phyloP scores from a whole-genome alignment of 2,797 vertebrate species.

The Borostomias antarcticus region DNA sequence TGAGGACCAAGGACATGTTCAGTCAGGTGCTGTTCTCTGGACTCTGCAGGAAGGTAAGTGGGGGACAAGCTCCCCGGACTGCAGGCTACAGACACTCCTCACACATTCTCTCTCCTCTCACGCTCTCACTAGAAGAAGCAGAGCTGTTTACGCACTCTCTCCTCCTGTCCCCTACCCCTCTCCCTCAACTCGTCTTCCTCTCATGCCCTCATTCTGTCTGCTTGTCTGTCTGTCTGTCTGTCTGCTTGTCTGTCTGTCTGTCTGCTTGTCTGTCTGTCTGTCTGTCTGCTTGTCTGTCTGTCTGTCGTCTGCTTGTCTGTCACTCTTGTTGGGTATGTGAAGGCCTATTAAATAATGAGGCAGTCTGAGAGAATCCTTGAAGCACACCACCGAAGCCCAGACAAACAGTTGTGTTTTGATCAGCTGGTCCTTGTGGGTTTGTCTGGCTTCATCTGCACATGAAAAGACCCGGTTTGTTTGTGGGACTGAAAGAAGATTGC shows the following conservation, averaged over 20 bases:
- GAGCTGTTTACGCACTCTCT: not conserved
- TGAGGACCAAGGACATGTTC: conserved; percentile 81
- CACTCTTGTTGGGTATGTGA: not conserved
- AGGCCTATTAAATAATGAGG: not conserved
- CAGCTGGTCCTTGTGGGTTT: conserved; percentile 10
- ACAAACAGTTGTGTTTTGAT: conserved; percentile 8
- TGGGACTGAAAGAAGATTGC: too few relatives aligned
- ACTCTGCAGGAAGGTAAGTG: conserved; percentile 86
- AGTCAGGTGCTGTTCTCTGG: conserved; percentile 85
- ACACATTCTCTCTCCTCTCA: not conserved
- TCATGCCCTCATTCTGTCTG: not conserved
- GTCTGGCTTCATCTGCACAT: not conserved
- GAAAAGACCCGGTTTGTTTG: too few relatives aligned
- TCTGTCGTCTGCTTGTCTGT: too few relatives aligned
- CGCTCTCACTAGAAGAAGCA: too few relatives aligned
- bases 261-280: too few relatives aligned
- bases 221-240: too few relatives aligned
- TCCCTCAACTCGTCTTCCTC: not conserved
- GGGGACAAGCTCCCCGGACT: not conserved
- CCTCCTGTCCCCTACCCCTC: not conserved
- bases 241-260: not conserved
- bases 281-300: too few relatives aligned
- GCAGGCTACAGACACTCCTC: too few relatives aligned
- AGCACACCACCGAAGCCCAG: not conserved
- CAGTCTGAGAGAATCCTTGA: not conserved